Base-by-base conservation (phyloP, 2,797 vertebrate genomes). In the Emys orbicularis region DNA sequence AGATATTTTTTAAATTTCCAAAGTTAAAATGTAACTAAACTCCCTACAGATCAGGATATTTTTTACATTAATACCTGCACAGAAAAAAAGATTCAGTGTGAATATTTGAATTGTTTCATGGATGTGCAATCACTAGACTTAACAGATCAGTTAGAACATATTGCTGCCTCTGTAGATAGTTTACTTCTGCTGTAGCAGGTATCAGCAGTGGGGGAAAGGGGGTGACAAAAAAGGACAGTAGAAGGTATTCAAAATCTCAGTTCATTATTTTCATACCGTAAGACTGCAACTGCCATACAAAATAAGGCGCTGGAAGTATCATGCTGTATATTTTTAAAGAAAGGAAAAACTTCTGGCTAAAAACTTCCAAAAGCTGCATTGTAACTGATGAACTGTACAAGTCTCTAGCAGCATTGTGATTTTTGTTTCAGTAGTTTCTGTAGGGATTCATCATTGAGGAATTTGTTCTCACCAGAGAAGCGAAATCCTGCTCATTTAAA, bases 381-480 rank as follows among this genome's bases (percentile, higher is more conserved):
- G 95, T 98, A 97, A 98, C 95, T 97, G 98, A 98, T 97, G 96
- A 97, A 97, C 97, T 97, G 90, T 89, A 96, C 91, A 98, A 97
- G 98, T 97, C 98, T 98, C 97, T 89, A 97, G 96, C 95, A 98
- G 96, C 91, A 89, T 88, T 97, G 95, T 96, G 98, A 95, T 98
- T 98, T 98, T 98, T 97, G 97, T 98, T 98, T 98, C 98, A 98
- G 94, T 97, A 95, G 84, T 95, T 98, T 98, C 98, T 98, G 97
- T 81, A 83, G 97, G 97, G 98, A 98, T 96, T 98, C 97, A 98
- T 98, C 98, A 98, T 89, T 98, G 98, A 98, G 98, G 98, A 98
- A 98, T 98, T 97, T 98, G 97, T 98, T 98, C 98, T 98, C 96
- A 97, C 94, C 95, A 97, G 98, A 98, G 98, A 98, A 96, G 90